A percentile compares a stretch with the other conserved stretches of the same genome.
phyloP scores from a whole-genome alignment of 2,797 vertebrate species.

The Ceryle rudis region DNA sequence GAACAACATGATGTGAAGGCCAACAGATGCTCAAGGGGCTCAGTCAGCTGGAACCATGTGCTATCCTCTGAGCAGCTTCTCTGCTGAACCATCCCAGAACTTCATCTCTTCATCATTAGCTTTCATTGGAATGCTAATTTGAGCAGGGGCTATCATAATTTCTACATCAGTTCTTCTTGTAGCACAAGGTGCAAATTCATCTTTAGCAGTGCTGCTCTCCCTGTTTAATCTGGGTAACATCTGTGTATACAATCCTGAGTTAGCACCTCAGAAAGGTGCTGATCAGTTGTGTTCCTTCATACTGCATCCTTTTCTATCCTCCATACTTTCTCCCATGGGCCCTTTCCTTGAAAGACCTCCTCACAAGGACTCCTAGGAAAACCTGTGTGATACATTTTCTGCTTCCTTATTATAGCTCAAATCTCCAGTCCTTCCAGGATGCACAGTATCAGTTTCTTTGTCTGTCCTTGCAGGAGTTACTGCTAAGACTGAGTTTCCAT shows the following conservation, averaged over 20 bases:
- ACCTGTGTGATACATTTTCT: not conserved
- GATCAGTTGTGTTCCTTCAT: not conserved
- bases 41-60: not conserved
- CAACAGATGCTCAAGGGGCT: not conserved
- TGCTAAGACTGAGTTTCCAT: not conserved
- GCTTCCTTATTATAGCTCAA: not conserved
- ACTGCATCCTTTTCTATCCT: not conserved
- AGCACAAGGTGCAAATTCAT: not conserved
- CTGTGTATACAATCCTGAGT: too few relatives aligned
- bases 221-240: not conserved
- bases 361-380: not conserved
- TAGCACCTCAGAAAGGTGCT: not conserved
- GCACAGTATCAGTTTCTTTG: not conserved
- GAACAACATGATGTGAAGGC: not conserved
- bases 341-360: not conserved
- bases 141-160: not conserved
- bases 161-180: not conserved
- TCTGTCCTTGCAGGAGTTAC: not conserved
- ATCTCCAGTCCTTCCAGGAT: not conserved
- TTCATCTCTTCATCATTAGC: not conserved
- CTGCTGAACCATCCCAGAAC: not conserved
- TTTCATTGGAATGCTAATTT: not conserved
- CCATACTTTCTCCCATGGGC: not conserved
- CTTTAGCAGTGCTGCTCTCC: not conserved
- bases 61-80: not conserved